Base-by-base conservation (phyloP, 2,888 invertebrate species). In the Caenorhabditis afra region DNA sequence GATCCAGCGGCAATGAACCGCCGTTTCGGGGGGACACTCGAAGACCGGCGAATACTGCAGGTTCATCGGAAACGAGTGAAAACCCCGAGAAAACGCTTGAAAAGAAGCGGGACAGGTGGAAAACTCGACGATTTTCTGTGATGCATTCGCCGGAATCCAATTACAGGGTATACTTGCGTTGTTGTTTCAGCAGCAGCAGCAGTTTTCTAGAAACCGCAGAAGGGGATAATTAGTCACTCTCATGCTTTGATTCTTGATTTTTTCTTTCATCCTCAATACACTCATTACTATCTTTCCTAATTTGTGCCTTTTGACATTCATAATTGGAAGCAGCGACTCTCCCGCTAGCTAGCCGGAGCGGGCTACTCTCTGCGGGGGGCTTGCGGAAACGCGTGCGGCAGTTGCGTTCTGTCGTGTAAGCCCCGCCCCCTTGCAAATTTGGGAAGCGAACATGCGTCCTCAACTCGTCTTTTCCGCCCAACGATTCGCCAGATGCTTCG, bases 11-110 rank as follows among this genome's bases (percentile, higher is more conserved):
- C 67, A 76, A 23, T 76, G 68, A 22, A 12, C 18, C n/a, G 22
- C 7, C 3, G n/a, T 57, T n/a, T 76, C 68, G 3, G 44, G 44
- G 10, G 76, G 50, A 20, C 76, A 76, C 37, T 76, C 58, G 20
- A 49, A 64, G 22, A 68, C 49, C 0, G 65, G 67, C 2, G 58
- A 57, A 41, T 55, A 76, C 11, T 47, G 76, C 16, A 76, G 22
- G 55, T 76, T 76, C 76, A 76, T 76, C 20, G 3, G 18, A 47
- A n/a, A 37, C 20, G 37, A 18, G 37, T 20, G 49, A 41, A 41
- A 41, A 22, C 29, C 29, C 29, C 29, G 29, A 29, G 29, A 45
- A 57, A 47, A 47, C 4, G 47, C 35, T 35, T 14, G 41, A 37
- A 35, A 49, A 10, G 16, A 35, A 37, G 11, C 37, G 52, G 14